Base-by-base conservation (phyloP, 2,113 vertebrate species). In the Terrapene triunguis region DNA sequence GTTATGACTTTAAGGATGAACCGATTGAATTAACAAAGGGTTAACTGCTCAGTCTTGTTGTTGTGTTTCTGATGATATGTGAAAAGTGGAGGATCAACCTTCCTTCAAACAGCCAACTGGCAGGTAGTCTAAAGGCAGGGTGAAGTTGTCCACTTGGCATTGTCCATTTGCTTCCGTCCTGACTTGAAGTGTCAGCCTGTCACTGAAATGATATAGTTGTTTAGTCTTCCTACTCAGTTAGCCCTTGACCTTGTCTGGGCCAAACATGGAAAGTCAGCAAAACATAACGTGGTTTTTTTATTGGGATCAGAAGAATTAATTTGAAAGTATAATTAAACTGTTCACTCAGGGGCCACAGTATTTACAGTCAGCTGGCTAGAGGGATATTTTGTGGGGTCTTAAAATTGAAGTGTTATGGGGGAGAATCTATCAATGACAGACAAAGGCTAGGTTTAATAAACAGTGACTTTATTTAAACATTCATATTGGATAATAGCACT, bases 381-480 rank as follows among this genome's bases (percentile, higher is more conserved):
- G 44, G 2, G 90, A 42, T 92, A 89, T 65, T 92, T 95, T 79
- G 50, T 51, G 0, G 1, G 92, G 76, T 90, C 76, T 84, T 92
- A 82, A 10, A 90, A 74, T 74, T 10, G 38, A 76, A 76, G 72
- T 96, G 76, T 27, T 87, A 51, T 65, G 54, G 12, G 21, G 50
- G 84, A 32, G 83, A 5, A 3, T 89, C 88, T 2, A 24, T 65
- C 89, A 87, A 48, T 0, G 2, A 72, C 32, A 92, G 32, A 90
- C 74, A 55, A 74, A 42, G 89, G 54, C 27, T 44, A 44, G 24
- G 4, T 0, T 89, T 90, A 62, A 22, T 85, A 95, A 92, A 88
- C 59, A 93, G 87, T 85, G 2, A 80, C 47, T 97, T 85, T 42
- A 92, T 85, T 93, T 95, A 48, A 95, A 93, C 0, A 2, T 72